phyloP scores from a whole-genome alignment of 2,888 invertebrate species.

The Tiphia femorata region DNA sequence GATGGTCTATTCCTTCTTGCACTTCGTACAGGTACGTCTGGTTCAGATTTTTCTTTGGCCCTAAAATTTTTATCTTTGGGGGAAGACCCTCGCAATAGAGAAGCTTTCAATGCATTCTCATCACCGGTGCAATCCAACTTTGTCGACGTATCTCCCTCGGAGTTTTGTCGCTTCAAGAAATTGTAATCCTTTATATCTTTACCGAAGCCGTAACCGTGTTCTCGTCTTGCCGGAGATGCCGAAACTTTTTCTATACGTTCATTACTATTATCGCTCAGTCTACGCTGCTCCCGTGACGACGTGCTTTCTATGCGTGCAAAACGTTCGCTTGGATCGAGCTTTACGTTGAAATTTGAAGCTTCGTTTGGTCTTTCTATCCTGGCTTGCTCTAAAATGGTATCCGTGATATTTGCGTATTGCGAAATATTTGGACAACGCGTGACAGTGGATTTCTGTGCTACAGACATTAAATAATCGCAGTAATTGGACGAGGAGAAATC shows the following conservation, averaged over 20 bases:
- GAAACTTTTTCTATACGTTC: constrained; percentile 51
- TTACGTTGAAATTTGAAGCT: constrained; percentile 60
- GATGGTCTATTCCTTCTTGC: constrained; percentile 63
- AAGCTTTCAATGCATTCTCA: constrained; percentile 33
- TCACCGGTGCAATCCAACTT: constrained; percentile 46
- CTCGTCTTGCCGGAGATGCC: constrained; percentile 43
- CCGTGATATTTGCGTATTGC: constrained; percentile 58
- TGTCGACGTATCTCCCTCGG: constrained; percentile 58
- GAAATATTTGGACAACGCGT: constrained; percentile 61
- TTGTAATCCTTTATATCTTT: constrained; percentile 55
- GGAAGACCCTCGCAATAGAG: constrained; percentile 25
- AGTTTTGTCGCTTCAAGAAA: constrained; percentile 61
- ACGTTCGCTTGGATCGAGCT: constrained; percentile 54
- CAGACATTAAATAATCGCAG: constrained; percentile 52
- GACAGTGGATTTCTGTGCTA: constrained; percentile 57
- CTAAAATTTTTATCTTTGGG: constrained; percentile 45
- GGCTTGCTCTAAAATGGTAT: constrained; percentile 56
- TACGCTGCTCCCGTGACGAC: constrained; percentile 51
- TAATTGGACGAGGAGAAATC: constrained; percentile 52
- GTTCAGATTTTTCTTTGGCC: constrained; percentile 58
- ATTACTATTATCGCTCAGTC: constrained; percentile 50
- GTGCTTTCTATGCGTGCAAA: constrained; percentile 45
- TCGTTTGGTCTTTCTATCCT: constrained; percentile 58
- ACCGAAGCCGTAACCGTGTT: constrained; percentile 34
- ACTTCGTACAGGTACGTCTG: constrained; percentile 65